Base-by-base conservation (phyloP, 2,888 invertebrate species). In the Tiliacea citrago region DNA sequence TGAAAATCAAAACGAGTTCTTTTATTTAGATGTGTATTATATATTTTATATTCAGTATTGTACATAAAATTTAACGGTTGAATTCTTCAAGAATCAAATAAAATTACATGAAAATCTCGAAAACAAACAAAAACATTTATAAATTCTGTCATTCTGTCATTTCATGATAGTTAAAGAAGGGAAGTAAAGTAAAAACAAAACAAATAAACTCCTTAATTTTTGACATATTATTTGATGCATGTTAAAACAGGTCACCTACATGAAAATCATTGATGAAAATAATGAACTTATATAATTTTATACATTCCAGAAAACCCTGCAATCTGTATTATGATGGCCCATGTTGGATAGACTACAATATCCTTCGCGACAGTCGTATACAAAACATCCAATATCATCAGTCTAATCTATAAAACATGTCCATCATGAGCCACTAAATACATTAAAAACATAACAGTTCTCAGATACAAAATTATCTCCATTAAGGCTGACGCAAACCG, bases 11-110 rank as follows among this genome's bases (percentile, higher is more conserved):
- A 70, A 62, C 42, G 2, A 51, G 12, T 3, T 18, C 4, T 21
- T 42, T 47, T 35, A 29, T 29, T 16, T 62, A 61, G 62, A 51
- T 2, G 35, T 72, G 45, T 72, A 51, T 77, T 68, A 62, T 55
- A 70, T 77, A 70, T 72, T 76, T 71, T 58, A 78, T 77, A 72
- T 78, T 51, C 72, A 58, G 29, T 71, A 78, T 58, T 72, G 39
- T 63, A 77, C 63, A 77, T 42, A 63, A 18, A 77, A 78, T 77
- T 58, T 72, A 57, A 73, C 61, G 49, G 75, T 73, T 73, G 45
- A 71, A 24, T 61, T 69, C n/a, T 61, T 58, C 9, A 60, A 70
- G 39, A 67, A 73, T 72, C 16, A 68, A 72, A 67, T 68, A 61
- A 47, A 65, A 69, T 47, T 65, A 61, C 24, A 68, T 29, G 18